Evolutionary conservation across 2,888 invertebrate species (phyloP).

Genomic region (Cremastinae sp.): DNA sequence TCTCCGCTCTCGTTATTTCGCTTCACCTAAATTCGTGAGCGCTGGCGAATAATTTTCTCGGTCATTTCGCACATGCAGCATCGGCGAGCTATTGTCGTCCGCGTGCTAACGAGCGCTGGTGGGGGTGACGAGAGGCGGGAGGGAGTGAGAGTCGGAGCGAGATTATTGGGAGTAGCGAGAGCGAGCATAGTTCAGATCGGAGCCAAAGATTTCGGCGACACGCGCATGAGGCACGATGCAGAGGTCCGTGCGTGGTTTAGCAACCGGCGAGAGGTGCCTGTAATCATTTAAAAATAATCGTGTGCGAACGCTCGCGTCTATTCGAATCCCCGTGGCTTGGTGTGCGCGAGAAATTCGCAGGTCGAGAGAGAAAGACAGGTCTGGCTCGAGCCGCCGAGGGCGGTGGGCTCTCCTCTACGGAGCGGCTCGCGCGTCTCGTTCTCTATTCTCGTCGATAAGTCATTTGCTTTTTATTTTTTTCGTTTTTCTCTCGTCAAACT

Average conservation of each 20-base stretch:
- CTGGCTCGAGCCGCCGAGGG: conserved; percentile 59
- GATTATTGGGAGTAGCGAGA: conserved; percentile 8
- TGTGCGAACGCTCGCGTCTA: conserved; percentile 39
- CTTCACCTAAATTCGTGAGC: background rate
- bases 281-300: conserved; percentile 55
- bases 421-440: conserved; percentile 30
- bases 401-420: conserved; percentile 57
- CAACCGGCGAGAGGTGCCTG: conserved; percentile 5
- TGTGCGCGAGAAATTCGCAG: conserved; percentile 46
- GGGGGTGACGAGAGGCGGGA: background rate
- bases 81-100: background rate
- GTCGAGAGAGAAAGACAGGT: conserved; percentile 25
- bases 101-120: conserved; percentile 32
- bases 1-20: too few relatives aligned
- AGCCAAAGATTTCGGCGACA: conserved; percentile 43
- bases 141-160: background rate
- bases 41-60: background rate
- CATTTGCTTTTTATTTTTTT: conserved; percentile 40
- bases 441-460: conserved; percentile 26
- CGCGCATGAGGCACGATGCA: conserved; percentile 2
- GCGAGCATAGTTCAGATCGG: conserved; percentile 32
- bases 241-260: conserved; percentile 16
- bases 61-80: conserved; percentile 15
- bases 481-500: background rate
- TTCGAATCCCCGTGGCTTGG: conserved; percentile 18